Percentiles rank a stretch among this genome's conserved stretches.
phyloP scores from a whole-genome alignment of 1,140 invertebrate species.

The Lucilia cuprina region DNA sequence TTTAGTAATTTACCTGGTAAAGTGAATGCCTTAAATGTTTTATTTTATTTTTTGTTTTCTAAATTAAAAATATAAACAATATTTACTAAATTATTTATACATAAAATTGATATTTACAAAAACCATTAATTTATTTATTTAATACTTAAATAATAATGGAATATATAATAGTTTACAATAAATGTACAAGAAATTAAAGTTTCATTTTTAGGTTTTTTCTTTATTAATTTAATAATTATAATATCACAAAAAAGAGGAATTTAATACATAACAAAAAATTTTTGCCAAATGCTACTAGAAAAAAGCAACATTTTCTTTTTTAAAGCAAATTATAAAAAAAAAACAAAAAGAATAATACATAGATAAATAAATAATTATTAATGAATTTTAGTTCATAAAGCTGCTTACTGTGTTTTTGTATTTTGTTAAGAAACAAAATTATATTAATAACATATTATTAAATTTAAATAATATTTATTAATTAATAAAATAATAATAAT shows the following conservation, averaged over 20 bases:
- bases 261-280: constrained; percentile 25
- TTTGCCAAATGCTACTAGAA: background rate
- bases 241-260: constrained; percentile 30
- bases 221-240: constrained; percentile 31
- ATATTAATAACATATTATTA: background rate
- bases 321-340: background rate
- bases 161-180: background rate
- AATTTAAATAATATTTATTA: background rate
- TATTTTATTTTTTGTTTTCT: too few relatives aligned
- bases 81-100: background rate
- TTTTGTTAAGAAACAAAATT: background rate
- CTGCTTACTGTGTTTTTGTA: background rate
- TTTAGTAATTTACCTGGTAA: too few relatives aligned
- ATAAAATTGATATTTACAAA: background rate
- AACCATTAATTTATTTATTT: background rate
- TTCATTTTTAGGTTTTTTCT: background rate
- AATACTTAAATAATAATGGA: constrained; percentile 11
- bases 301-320: background rate
- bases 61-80: background rate
- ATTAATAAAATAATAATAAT: constrained; percentile 23
- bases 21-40: too few relatives aligned
- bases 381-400: background rate
- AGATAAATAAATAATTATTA: constrained; percentile 10
- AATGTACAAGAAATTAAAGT: background rate
- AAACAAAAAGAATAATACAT: background rate